A percentile compares a stretch with the other conserved stretches of the same genome.
Conservation (phyloP, 2,888 invertebrate genomes). For the Sylvicola fuscatus region DNA sequence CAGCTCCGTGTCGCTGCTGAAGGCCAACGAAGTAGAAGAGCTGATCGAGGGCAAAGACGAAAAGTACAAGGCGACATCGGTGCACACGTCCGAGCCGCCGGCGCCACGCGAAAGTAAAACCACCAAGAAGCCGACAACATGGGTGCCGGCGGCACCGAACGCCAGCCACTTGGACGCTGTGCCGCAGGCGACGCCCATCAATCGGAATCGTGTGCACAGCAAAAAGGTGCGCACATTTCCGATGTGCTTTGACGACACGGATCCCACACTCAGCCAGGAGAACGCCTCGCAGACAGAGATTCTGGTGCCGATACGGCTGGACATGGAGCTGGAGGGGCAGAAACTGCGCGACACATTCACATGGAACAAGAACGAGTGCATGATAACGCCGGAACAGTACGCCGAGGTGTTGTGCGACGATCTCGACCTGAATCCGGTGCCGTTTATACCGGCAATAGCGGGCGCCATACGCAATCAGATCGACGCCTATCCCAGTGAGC, state of each 20-base stretch:
- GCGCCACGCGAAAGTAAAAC: slow-evolving; percentile 65
- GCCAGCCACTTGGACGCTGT: slow-evolving; percentile 98
- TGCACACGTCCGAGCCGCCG: slow-evolving; percentile 68
- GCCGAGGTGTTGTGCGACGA: slow-evolving; percentile 98
- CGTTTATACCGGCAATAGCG: slow-evolving; percentile 94
- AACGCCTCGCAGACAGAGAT: slow-evolving; percentile 82
- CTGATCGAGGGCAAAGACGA: slow-evolving; percentile 96
- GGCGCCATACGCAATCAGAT: slow-evolving; percentile 90
- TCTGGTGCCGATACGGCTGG: slow-evolving; percentile 87
- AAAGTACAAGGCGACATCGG: slow-evolving; percentile 88
- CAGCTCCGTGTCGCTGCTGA: slow-evolving; percentile 85
- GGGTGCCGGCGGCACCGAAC: slow-evolving; percentile 90
- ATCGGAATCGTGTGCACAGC: slow-evolving; percentile 77
- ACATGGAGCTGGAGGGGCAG: slow-evolving; percentile 99
- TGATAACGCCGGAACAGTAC: slow-evolving; percentile 96
- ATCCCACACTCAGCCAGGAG: slow-evolving; percentile 76
- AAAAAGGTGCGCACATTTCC: slow-evolving; percentile 75
- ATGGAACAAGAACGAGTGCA: slow-evolving; percentile 97
- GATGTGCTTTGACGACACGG: slow-evolving; percentile 81
- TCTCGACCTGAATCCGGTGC: slow-evolving; percentile 82
- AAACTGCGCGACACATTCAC: slow-evolving; percentile 96
- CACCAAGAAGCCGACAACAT: slow-evolving; percentile 67
- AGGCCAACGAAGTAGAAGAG: slow-evolving; percentile 90
- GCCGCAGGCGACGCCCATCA: slow-evolving; percentile 96
- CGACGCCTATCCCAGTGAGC: slow-evolving; percentile 78